A percentile compares a stretch with the other conserved stretches of the same genome.
Conservation (phyloP, 1,140 invertebrate species). For the Anoplophora glabripennis region DNA sequence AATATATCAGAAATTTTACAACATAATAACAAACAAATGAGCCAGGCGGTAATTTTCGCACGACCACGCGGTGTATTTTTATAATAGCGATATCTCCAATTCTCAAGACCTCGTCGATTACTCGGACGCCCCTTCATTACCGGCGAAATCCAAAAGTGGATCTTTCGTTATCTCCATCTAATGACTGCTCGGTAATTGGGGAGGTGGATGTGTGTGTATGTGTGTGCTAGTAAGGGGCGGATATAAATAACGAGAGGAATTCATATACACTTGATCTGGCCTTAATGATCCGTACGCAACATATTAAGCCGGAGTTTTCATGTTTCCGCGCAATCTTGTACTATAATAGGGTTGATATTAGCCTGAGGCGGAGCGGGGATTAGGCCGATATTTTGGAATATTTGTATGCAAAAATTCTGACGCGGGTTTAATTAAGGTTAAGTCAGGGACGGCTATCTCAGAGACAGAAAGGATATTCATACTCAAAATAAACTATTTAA, state of each 20-base stretch:
- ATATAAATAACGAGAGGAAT: slow-evolving; percentile 18
- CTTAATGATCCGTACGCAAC: slow-evolving; percentile 30
- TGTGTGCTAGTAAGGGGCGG: neutral
- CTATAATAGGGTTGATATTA: slow-evolving; percentile 25
- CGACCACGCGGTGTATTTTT: no score
- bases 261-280: slow-evolving; percentile 26
- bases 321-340: slow-evolving; percentile 18
- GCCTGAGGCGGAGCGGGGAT: slow-evolving; percentile 19
- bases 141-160: no score
- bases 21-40: no score
- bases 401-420: slow-evolving; percentile 27
- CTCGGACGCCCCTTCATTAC: neutral
- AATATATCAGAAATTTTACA: no score
- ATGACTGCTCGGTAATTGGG: slow-evolving; percentile 1
- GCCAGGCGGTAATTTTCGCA: no score
- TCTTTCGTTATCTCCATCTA: neutral
- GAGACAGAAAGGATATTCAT: slow-evolving; percentile 14
- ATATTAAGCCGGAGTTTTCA: slow-evolving; percentile 23
- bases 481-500: slow-evolving; percentile 4
- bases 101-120: neutral
- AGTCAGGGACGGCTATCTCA: slow-evolving; percentile 19
- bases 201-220: neutral
- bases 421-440: slow-evolving; percentile 30
- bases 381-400: slow-evolving; percentile 24
- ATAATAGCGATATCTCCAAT: no score